Base-by-base conservation (phyloP, 2,888 invertebrate genomes). In the Protodeltote pygarga region DNA sequence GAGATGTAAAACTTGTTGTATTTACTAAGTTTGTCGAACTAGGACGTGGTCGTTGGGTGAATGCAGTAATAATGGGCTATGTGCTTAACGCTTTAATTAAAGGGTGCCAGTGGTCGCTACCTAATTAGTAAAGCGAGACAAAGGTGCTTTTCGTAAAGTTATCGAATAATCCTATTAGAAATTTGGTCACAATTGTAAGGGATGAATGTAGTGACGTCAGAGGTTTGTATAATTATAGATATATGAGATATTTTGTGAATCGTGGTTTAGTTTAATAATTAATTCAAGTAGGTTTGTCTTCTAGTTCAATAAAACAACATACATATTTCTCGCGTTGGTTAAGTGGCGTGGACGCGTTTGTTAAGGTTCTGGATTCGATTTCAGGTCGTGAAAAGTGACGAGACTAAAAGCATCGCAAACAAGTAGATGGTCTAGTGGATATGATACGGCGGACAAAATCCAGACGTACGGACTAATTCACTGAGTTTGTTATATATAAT, bases 61-160 rank as follows among this genome's bases (percentile, higher is more conserved):
- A 24, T 65, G 54, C 62, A 55, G 45, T 55, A 46, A 52, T 54
- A 61, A 57, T 42, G 48, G 48, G 3, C 45, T 25, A 41, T 59
- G 44, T 55, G 52, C 39, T 59, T 48, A 38, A 44, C 45, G 51
- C 55, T 49, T 53, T 65, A 65, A 70, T 70, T 51, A 66, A 53
- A 45, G 45, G 49, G 45, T 61, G 48, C 25, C 25, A 15, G 65
- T 16, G 53, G 55, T 45, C 14, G 23, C 40, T 40, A 34, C 42
- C 50, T 70, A 67, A 69, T 67, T 69, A 70, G 52, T 32, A 54
- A 45, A 25, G 45, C 31, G 39, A 24, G 45, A 60, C 46, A 57
- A 51, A 66, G 49, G 55, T 58, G 39, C 35, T 32, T 24, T 27
- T 16, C 23, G 27, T 21, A 49, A 65, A 65, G 57, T 65, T 69